Base-by-base conservation (phyloP, 2,113 vertebrate genomes). In the Gnathonemus echidnorhynchus region DNA sequence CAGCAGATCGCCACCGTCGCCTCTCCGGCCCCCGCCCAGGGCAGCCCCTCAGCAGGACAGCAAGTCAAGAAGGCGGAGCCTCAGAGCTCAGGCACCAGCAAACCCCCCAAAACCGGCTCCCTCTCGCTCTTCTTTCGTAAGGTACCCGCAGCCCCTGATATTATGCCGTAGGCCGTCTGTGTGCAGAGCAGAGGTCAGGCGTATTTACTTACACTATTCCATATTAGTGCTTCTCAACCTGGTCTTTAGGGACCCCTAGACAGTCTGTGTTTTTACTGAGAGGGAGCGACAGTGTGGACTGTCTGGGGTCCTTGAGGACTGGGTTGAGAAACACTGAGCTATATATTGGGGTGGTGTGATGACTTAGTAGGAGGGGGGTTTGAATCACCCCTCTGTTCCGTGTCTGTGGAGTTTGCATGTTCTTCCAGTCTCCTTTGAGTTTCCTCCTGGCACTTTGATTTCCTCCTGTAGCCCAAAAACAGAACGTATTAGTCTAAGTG, bases 121-220 rank as follows among this genome's bases (percentile, higher is more conserved):
- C 94, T 99, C 89, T 97, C 98, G 0, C 95, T 99, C 10, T 99
- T 99, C 93, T 99, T 99, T 93, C 97, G 98, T 91, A 99, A 99
- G 97, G 98, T 99, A 48, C 3, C 15, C 11, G 1, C 0, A 46
- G 39, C 35, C 74, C 35, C 74, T 19, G 35, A 39, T 19, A 35
- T 19, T 1, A n/a, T 19, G 1, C 74, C 17, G 15, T 31, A 3
- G 62, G 62, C 10, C 0, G n/a, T 5, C 3, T 66, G 62, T 27
- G n/a, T 66, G n/a, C 58, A n/a, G 24, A 27, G n/a, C 62, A 66
- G 62, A 66, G 10, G 3, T 66, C 62, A 11, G 62, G 9, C n/a
- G 3, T 27, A 66, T 27, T 27, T 66, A 10, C 62, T 66, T 27
- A 66, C 24, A 10, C 10, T n/a, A 27, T 10, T n/a, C 58, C 24